A percentile compares a stretch with the other conserved stretches of the same genome.
These are phyloP conservation scores for Drosophila grimshawi DNA, from an alignment of 1,140 invertebrate genomes.

Conservation along the genomic window DNA sequence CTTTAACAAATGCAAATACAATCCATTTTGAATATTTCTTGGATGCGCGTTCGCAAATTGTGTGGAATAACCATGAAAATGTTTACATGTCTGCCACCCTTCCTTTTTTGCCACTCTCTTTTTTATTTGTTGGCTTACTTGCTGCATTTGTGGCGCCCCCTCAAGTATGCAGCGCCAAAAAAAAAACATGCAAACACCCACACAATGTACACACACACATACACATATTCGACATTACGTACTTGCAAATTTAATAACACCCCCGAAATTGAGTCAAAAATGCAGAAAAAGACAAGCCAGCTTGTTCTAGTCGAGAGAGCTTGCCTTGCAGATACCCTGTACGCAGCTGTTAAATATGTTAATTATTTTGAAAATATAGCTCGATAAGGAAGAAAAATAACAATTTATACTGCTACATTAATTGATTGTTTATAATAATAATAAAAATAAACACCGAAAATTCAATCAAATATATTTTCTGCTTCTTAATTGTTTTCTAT, in stretches of 20 bases:
- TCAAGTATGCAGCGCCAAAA: conserved; percentile 54
- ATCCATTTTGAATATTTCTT: conserved; percentile 60
- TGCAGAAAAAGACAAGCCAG: too few species aligned
- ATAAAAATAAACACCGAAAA: too few species aligned
- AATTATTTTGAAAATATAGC: too few species aligned
- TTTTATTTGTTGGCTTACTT: conserved; percentile 13
- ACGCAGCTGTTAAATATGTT: too few species aligned
- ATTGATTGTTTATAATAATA: too few species aligned
- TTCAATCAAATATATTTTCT: too few species aligned
- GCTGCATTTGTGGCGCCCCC: conserved; percentile 44
- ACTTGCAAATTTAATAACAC: conserved; percentile 73
- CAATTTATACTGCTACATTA: too few species aligned
- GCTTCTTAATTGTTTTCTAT: too few species aligned
- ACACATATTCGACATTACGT: conserved; percentile 54
- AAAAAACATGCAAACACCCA: neutral
- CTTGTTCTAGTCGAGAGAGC: too few species aligned
- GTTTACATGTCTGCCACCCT: conserved; percentile 54
- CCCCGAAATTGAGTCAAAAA: neutral
- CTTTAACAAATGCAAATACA: conserved; percentile 60
- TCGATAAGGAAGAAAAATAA: too few species aligned
- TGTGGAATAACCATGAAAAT: conserved; percentile 76
- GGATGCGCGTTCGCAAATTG: conserved; percentile 50
- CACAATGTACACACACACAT: neutral
- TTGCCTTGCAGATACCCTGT: neutral
- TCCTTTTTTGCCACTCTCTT: conserved; percentile 3